A percentile compares a stretch with the other conserved stretches of the same genome.
phyloP scores from a whole-genome alignment of 1,140 invertebrate species.

The Gonioctena quinquepunctata region DNA sequence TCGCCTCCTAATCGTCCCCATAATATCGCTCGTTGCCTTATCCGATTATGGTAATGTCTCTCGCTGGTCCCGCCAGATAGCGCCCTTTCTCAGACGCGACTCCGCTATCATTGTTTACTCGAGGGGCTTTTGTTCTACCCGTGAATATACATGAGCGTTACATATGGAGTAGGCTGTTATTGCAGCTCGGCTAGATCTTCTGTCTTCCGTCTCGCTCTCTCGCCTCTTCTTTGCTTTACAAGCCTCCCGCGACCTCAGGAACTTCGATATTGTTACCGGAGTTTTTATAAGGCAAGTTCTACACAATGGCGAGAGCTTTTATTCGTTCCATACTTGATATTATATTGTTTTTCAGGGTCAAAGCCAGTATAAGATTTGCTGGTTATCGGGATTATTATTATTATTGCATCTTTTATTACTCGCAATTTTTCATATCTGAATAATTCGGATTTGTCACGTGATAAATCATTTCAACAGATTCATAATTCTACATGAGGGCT shows the following conservation, averaged over 20 bases:
- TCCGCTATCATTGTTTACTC: conserved; percentile 47
- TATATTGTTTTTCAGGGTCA: neutral
- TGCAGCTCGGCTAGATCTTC: conserved; percentile 37
- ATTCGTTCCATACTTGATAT: neutral
- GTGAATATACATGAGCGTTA: conserved; percentile 56
- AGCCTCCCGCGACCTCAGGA: conserved; percentile 30
- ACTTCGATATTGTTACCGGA: conserved; percentile 42
- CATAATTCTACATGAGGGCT: no score
- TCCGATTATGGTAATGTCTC: conserved; percentile 49
- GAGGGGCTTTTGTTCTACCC: conserved; percentile 46
- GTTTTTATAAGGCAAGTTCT: neutral
- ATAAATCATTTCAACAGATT: no score
- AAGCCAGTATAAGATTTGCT: no score
- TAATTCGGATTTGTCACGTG: no score
- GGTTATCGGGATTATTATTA: no score
- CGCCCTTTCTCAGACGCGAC: conserved; percentile 24
- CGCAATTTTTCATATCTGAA: no score
- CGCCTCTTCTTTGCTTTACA: conserved; percentile 5
- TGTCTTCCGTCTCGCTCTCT: neutral
- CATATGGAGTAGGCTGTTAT: conserved; percentile 55
- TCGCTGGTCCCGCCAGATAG: conserved; percentile 42
- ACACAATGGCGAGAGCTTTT: neutral
- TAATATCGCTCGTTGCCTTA: conserved; percentile 41
- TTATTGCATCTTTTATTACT: no score
- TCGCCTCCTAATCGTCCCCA: conserved; percentile 26